phyloP scores from a whole-genome alignment of 2,888 invertebrate genomes.

The Anarsia innoxiella region DNA sequence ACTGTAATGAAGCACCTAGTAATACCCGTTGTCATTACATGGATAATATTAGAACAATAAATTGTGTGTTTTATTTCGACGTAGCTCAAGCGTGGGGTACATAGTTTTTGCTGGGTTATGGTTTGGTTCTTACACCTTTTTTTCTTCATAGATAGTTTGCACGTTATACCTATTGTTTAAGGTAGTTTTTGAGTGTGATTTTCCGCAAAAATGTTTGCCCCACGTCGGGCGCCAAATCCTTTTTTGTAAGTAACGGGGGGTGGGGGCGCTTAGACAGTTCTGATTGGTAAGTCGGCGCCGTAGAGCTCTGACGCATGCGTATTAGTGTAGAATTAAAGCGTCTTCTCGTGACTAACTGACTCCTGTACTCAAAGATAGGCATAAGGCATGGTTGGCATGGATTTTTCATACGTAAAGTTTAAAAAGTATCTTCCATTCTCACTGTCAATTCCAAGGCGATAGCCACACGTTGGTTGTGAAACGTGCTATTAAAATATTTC shows the following conservation, averaged over 20 bases:
- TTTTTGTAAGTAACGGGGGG: slow-evolving; percentile 23
- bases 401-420: slow-evolving; percentile 42
- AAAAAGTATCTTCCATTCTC: slow-evolving; percentile 50
- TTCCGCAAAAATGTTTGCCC: slow-evolving; percentile 26
- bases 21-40: slow-evolving; percentile 69
- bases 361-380: slow-evolving; percentile 15
- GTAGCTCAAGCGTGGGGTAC: slow-evolving; percentile 45
- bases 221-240: slow-evolving; percentile 36
- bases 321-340: slow-evolving; percentile 30
- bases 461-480: slow-evolving; percentile 72
- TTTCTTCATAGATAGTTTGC: slow-evolving; percentile 36
- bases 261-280: slow-evolving; percentile 26
- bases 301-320: slow-evolving; percentile 34
- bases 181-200: slow-evolving; percentile 33
- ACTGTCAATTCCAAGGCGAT: slow-evolving; percentile 67
- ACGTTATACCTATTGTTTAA: slow-evolving; percentile 28
- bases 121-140: slow-evolving; percentile 24
- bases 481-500: slow-evolving; percentile 62
- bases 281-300: slow-evolving; percentile 36
- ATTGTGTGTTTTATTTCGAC: slow-evolving; percentile 68
- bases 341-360: slow-evolving; percentile 38
- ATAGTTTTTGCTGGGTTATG: slow-evolving; percentile 44
- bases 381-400: slow-evolving; percentile 61
- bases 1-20: slow-evolving; percentile 65
- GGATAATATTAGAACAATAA: slow-evolving; percentile 66